These are phyloP conservation scores for Hucho hucho DNA, from an alignment of 2,113 vertebrate species.

Conservation along the genomic window DNA sequence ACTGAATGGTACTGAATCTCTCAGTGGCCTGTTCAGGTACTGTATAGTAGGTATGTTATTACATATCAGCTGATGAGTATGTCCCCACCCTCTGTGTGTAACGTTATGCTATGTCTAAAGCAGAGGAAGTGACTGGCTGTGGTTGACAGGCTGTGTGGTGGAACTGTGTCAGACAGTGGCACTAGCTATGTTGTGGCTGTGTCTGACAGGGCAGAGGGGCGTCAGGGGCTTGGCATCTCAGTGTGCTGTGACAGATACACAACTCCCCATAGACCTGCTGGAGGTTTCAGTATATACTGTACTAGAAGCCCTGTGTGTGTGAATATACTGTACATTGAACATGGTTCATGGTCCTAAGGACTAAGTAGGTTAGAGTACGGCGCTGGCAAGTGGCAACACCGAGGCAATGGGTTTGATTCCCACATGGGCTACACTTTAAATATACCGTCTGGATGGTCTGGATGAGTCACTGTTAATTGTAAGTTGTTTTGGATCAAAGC, in stretches of 20 bases:
- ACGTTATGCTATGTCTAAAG: background rate
- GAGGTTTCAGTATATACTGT: background rate
- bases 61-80: background rate
- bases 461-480: too few relatives aligned
- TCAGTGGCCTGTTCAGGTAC: background rate
- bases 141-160: background rate
- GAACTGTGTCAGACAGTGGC: background rate
- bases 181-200: background rate
- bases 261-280: background rate
- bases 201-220: background rate
- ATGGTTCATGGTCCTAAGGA: too few relatives aligned
- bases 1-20: background rate
- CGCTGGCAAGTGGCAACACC: too few relatives aligned
- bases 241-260: background rate
- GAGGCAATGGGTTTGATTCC: too few relatives aligned
- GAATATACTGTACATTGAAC: too few relatives aligned
- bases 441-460: too few relatives aligned
- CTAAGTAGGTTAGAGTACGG: too few relatives aligned
- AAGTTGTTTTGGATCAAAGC: too few relatives aligned
- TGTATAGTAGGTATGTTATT: background rate
- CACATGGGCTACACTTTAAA: too few relatives aligned
- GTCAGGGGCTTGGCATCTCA: background rate
- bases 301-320: background rate
- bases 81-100: background rate
- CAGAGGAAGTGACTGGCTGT: slow-evolving; percentile 1